These are phyloP conservation scores for Strix aluco DNA, from an alignment of 2,113 vertebrate species.

Conservation along the genomic window DNA sequence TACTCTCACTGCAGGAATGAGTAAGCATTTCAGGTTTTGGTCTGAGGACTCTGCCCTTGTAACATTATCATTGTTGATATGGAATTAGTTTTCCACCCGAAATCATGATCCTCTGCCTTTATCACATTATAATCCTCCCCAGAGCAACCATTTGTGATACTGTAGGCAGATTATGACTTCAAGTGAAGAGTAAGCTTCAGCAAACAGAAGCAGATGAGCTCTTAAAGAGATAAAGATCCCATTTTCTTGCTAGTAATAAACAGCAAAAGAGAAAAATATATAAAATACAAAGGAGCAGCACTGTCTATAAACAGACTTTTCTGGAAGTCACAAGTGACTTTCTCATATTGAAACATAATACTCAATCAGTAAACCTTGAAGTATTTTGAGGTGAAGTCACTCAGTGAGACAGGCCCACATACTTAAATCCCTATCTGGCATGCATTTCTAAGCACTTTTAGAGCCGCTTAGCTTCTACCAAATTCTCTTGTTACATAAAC, in stretches of 20 bases:
- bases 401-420: not conserved
- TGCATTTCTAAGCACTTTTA: conserved; percentile 36
- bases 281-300: not conserved
- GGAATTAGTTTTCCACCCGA: conserved; percentile 52
- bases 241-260: conserved; percentile 20
- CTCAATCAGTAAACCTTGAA: not conserved
- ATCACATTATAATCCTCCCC: conserved; percentile 50
- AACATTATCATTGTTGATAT: not conserved
- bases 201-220: conserved; percentile 54
- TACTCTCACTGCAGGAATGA: conserved; percentile 3
- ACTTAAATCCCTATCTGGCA: conserved; percentile 59
- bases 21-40: conserved; percentile 19
- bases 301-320: not conserved
- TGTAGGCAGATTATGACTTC: conserved; percentile 63
- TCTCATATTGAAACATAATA: not conserved
- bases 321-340: not conserved
- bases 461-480: conserved; percentile 57
- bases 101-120: conserved; percentile 40
- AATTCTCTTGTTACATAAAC: conserved; percentile 62
- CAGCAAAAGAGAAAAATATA: not conserved
- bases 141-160: conserved; percentile 38
- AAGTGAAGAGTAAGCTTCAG: conserved; percentile 39
- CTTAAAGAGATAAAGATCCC: conserved; percentile 56
- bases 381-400: conserved; percentile 2
- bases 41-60: not conserved